Base-by-base conservation (phyloP, 2,113 vertebrate species). In the Corythoichthys haematopterus region DNA sequence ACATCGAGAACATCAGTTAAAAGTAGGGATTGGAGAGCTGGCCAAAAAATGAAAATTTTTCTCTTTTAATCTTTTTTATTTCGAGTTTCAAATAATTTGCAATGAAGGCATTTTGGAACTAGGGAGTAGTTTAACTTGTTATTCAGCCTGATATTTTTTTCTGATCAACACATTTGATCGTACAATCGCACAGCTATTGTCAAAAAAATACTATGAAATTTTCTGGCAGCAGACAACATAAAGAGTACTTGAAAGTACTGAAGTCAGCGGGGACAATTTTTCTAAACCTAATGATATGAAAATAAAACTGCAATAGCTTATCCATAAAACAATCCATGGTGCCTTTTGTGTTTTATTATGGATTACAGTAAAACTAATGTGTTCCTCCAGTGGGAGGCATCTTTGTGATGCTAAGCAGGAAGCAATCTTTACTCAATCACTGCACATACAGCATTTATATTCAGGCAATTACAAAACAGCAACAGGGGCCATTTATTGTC, bases 401-500 rank as follows among this genome's bases (percentile, higher is more conserved):
- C 48, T 37, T 47, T n/a, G 11, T 56, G 68, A 68, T 69, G 70
- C 70, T 70, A 76, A 68, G 74, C 73, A 82, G 79, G 77, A 72
- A 28, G 14, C 46, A 33, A 69, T 43, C 4, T n/a, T 68, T 59
- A 64, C 56, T 76, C 76, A 76, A 51, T 79, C 64, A 69, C 48
- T 58, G 51, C 52, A 57, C 51, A 53, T 2, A 70, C 58, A 75
- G 45, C 65, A 46, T 38, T 67, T 64, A 68, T 55, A 82, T 55
- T 71, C 62, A 58, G 38, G 59, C 63, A 72, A 74, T 74, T 76
- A 77, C 55, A 79, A 77, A 76, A 58, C 57, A 46, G 59, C 37
- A 52, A 69, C 51, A 66, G 61, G 46, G 65, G n/a, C 35, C 20
- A 70, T 40, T 60, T 66, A 45, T 52, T 2, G 35, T 58, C 53